Conservation (phyloP, 92 coral and sea anemone species). For the Phenganax stokvisi region DNA sequence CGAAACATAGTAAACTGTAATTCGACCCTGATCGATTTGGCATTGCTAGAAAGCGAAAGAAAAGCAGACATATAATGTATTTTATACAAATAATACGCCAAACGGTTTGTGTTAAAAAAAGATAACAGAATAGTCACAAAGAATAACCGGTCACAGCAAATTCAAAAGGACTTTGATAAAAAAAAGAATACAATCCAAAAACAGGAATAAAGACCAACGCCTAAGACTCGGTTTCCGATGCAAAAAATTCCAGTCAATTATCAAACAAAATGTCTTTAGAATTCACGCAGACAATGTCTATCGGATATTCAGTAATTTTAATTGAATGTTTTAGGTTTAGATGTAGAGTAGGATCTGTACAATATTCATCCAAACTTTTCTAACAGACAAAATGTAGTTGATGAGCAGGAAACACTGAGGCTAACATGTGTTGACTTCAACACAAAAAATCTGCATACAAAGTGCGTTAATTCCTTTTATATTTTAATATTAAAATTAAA, state of each 20-base stretch:
- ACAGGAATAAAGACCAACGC: slow-evolving; percentile 1
- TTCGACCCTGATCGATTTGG: not conserved
- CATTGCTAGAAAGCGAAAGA: not conserved
- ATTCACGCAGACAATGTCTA: not conserved
- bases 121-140: not conserved
- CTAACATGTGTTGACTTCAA: too few species aligned
- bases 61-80: not conserved
- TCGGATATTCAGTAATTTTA: not conserved
- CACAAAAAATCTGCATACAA: not conserved
- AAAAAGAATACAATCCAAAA: too few species aligned
- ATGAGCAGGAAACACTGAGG: not conserved
- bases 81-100: not conserved
- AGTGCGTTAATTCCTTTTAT: not conserved
- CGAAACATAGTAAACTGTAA: not conserved
- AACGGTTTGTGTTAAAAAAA: not conserved
- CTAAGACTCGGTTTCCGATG: not conserved
- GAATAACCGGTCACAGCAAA: not conserved
- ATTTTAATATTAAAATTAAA: not conserved
- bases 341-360: not conserved
- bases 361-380: not conserved
- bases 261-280: not conserved
- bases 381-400: not conserved
- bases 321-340: not conserved
- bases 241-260: not conserved
- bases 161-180: not conserved